Evolutionary conservation across 2,113 vertebrate genomes (phyloP), one percentile per base, ranked within the genome.

Genomic region (Periophthalmus modestus): DNA sequence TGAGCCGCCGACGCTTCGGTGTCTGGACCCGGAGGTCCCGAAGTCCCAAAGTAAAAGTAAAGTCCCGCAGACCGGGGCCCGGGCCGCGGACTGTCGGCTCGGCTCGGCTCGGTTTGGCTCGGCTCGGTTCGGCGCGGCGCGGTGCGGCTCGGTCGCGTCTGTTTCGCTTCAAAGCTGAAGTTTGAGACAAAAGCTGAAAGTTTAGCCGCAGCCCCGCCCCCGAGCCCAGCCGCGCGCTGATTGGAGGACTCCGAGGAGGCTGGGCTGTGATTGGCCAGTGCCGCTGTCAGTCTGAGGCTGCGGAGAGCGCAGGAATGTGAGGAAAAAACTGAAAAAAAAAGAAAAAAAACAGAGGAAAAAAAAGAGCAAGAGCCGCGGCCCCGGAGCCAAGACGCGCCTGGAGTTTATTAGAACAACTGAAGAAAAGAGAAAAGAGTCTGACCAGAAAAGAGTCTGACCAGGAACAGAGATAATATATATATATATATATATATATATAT

Each of bases 181-280:
- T 61, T 61, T 5, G 23, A 61, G 58, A 61, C 58, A 61, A 61
- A 61, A 61, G 58, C 58, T 61, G 23, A 61, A 61, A 61, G 58
- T 61, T 61, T 61, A 33, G 58, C 58, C 58, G 23, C 58, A 61
- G 58, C 24, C 7, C 58, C 23, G 24, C 24, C 58, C 24, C 58
- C 28, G 0, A 11, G 3, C 2, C 23, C 23, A 21, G 52, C 57
- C n/a, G 13, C 2, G 58, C 58, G 4, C 12, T 28, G 58, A 34
- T 61, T 61, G 58, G 58, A 18, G 24, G 4, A 15, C 5, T 33
- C 4, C 14, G 24, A 6, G 24, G 58, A 15, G 15, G 24, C 58
- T 2, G 28, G 5, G 28, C 15, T 28, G 23, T 28, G 58, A 61
- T 61, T 61, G 28, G 58, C 6, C 24, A 24, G 14, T 13, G 24